Conservation (phyloP, 2,113 vertebrate genomes). For the Pelodiscus sinensis region DNA sequence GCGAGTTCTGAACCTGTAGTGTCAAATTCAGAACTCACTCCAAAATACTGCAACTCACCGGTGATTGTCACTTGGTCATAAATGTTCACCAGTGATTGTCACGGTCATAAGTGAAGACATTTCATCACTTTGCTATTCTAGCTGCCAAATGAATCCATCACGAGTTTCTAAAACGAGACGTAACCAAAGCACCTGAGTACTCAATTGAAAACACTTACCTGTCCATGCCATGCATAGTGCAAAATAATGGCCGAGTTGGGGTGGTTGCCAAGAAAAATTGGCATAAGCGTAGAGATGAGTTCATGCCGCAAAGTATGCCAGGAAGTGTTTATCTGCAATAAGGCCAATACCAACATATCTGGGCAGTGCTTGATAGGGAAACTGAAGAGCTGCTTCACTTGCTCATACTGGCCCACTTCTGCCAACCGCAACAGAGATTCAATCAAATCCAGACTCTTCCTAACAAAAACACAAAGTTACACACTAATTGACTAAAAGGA, state of each 20-base stretch:
- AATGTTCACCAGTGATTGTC: background rate
- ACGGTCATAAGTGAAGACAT: background rate
- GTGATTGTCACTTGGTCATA: background rate
- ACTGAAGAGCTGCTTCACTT: conserved; percentile 98
- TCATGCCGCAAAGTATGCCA: conserved; percentile 98
- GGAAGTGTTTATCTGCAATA: conserved; percentile 96
- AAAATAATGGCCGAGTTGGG: conserved; percentile 99
- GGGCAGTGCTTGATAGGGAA: conserved; percentile 99
- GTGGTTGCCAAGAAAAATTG: conserved; percentile 98
- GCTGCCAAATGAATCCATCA: background rate
- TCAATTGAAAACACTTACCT: conserved; percentile 79
- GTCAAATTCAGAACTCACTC: background rate
- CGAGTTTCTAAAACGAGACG: background rate
- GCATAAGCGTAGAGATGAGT: conserved; percentile 99
- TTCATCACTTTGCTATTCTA: accelerated
- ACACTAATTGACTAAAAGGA: background rate
- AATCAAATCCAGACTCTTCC: conserved; percentile 99
- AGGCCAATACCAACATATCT: conserved; percentile 96
- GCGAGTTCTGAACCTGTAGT: background rate
- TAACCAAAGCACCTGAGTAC: accelerated
- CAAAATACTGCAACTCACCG: background rate
- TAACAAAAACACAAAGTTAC: conserved; percentile 64
- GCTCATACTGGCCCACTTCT: conserved; percentile 97
- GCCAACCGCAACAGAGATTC: conserved; percentile 94
- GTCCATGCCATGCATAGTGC: conserved; percentile 99